Evolutionary conservation across 2,797 vertebrate species (phyloP).

Genomic region (Helarctos malayanus): DNA sequence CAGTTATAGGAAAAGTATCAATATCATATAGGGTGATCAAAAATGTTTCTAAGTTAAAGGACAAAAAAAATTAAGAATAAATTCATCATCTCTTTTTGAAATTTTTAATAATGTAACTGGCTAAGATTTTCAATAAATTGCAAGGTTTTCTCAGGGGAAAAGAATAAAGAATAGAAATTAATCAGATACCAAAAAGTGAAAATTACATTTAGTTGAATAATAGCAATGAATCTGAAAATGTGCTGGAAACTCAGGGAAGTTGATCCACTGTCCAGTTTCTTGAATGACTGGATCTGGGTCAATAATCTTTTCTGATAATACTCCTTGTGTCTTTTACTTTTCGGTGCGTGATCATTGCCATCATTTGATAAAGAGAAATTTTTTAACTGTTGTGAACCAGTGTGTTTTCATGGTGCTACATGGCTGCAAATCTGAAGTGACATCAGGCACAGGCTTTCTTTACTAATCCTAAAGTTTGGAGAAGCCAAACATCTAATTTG

Average conservation of each 20-base stretch:
- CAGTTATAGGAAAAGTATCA: not conserved
- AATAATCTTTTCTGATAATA: not conserved
- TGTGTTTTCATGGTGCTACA: not conserved
- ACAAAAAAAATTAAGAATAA: not conserved
- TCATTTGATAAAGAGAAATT: not conserved
- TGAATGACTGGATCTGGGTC: not conserved
- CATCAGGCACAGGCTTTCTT: not conserved
- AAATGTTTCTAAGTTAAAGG: not conserved
- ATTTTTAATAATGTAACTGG: not conserved
- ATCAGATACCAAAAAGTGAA: not conserved
- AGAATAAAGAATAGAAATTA: not conserved
- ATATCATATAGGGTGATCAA: not conserved
- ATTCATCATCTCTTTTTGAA: not conserved
- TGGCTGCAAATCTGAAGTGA: not conserved
- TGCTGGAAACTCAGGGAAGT: not conserved
- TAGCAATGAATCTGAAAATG: not conserved
- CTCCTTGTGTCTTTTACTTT: not conserved
- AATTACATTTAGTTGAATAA: not conserved
- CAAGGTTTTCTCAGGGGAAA: not conserved
- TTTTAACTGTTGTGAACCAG: constrained; percentile 17
- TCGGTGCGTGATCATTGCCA: not conserved
- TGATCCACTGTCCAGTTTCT: not conserved
- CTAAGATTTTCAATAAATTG: not conserved
- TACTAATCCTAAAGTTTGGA: not conserved
- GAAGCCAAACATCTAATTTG: not conserved